phyloP scores from a whole-genome alignment of 2,113 vertebrate genomes.

The Lutjanus erythropterus region DNA sequence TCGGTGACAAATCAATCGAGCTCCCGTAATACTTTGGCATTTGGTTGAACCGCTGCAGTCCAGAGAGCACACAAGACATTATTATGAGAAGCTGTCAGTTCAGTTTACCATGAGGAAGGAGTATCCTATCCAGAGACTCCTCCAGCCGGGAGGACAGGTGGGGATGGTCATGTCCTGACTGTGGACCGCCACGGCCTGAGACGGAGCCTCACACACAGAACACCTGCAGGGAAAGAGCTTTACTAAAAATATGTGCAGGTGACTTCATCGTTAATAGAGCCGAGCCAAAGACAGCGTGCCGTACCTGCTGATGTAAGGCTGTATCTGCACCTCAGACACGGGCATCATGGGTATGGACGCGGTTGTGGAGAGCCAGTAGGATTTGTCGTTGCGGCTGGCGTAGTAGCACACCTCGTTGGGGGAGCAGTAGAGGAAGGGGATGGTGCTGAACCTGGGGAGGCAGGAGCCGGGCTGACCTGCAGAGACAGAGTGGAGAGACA shows the following conservation, averaged over 20 bases:
- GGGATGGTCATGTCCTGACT: conserved; percentile 95
- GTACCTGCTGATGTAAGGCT: conserved; percentile 91
- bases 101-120: conserved; percentile 95
- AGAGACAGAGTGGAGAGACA: neutral
- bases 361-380: conserved; percentile 97
- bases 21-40: too few species aligned
- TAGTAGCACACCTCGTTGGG: conserved; percentile 94
- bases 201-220: conserved; percentile 94
- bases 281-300: fast-evolving
- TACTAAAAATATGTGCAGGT: fast-evolving
- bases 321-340: conserved; percentile 87
- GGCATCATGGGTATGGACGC: conserved; percentile 98
- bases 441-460: conserved; percentile 94
- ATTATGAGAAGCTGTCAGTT: neutral
- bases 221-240: conserved; percentile 76
- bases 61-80: too few species aligned
- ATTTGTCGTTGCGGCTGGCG: conserved; percentile 95
- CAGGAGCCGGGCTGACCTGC: conserved; percentile 96
- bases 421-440: conserved; percentile 98
- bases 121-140: conserved; percentile 97
- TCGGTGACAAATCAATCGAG: too few species aligned
- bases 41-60: neutral
- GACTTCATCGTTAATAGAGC: too few species aligned
- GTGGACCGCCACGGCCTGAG: conserved; percentile 93
- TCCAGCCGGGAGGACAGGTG: conserved; percentile 92